A percentile compares a stretch with the other conserved stretches of the same genome.
Conservation (phyloP, 1,140 invertebrate species). For the Drosophila varians region DNA sequence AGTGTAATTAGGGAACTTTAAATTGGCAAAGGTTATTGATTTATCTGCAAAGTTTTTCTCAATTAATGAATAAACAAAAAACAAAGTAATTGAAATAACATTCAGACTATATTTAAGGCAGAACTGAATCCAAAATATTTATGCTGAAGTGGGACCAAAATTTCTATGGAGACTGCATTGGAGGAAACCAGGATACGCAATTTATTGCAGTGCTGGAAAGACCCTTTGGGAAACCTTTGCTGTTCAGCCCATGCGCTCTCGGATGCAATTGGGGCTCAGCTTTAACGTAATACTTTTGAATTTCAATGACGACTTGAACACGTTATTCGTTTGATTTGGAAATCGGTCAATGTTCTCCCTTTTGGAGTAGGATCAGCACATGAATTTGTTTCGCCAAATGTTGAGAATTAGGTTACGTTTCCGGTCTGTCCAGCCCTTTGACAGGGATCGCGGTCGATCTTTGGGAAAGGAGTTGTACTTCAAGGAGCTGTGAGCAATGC, state of each 20-base stretch:
- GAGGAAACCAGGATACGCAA: neutral
- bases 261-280: neutral
- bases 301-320: neutral
- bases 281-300: neutral
- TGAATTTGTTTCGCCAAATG: constrained; percentile 43
- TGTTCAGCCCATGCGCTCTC: neutral
- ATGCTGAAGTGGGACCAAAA: neutral
- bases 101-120: neutral
- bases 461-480: neutral
- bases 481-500: neutral
- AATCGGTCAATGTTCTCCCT: neutral
- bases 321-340: neutral
- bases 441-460: neutral
- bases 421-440: neutral
- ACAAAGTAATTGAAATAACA: neutral
- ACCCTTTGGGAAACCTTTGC: neutral
- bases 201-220: neutral
- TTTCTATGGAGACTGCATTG: neutral
- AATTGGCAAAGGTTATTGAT: too few relatives aligned
- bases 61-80: too few relatives aligned
- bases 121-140: neutral
- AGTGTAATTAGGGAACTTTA: neutral
- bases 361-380: constrained; percentile 7
- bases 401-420: constrained; percentile 2
- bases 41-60: too few relatives aligned